phyloP scores from a whole-genome alignment of 1,140 invertebrate genomes.

The Mycetomoellerius zeteki region DNA sequence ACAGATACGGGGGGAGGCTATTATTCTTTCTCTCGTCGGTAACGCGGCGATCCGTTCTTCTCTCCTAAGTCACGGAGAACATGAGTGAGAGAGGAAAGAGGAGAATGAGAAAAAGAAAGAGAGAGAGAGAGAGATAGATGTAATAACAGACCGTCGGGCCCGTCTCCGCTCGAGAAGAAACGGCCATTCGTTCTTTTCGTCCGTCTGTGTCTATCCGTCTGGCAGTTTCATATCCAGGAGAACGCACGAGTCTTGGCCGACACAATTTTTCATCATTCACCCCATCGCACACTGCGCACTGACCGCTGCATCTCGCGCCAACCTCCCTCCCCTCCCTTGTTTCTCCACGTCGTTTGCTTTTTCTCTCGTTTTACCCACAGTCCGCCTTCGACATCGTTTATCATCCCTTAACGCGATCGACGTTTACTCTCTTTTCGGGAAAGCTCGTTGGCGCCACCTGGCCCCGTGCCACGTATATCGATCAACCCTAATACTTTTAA shows the following conservation, averaged over 20 bases:
- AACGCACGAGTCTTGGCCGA: slow-evolving; percentile 67
- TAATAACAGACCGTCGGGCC: slow-evolving; percentile 85
- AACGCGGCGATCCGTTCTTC: slow-evolving; percentile 71
- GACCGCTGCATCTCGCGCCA: slow-evolving; percentile 2
- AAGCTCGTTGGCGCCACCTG: slow-evolving; percentile 81
- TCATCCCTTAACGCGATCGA: slow-evolving; percentile 76
- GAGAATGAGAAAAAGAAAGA: slow-evolving; percentile 42
- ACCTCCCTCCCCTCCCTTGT: neutral
- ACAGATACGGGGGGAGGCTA: slow-evolving; percentile 76
- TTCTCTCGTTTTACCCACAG: slow-evolving; percentile 53
- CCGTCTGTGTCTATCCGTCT: slow-evolving; percentile 76
- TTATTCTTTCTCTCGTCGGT: slow-evolving; percentile 84
- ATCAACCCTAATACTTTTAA: slow-evolving; percentile 60
- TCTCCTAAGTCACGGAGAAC: slow-evolving; percentile 72
- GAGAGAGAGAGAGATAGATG: slow-evolving; percentile 75
- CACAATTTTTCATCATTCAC: slow-evolving; percentile 82
- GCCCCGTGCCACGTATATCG: slow-evolving; percentile 77
- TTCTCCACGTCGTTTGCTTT: neutral
- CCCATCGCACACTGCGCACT: slow-evolving; percentile 20
- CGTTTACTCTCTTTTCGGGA: slow-evolving; percentile 76
- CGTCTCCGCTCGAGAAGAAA: slow-evolving; percentile 80
- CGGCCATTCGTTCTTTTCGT: slow-evolving; percentile 79
- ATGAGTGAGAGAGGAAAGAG: slow-evolving; percentile 45
- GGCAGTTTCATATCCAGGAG: slow-evolving; percentile 79
- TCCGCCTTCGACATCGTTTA: slow-evolving; percentile 67